Conservation (phyloP, 2,888 invertebrate genomes). For the Orchesellides sinensis region DNA sequence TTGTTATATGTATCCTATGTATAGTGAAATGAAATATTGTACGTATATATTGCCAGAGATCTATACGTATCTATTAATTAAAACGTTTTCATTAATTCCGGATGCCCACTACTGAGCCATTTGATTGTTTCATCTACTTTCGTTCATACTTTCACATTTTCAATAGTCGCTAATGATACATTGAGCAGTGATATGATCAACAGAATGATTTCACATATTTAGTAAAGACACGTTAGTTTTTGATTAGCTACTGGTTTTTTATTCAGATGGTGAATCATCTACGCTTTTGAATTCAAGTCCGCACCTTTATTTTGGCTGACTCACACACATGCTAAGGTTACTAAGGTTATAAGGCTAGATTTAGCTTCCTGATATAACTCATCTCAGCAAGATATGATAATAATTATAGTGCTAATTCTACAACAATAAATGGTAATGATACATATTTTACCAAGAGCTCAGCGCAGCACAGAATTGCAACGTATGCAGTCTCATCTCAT, state of each 20-base stretch:
- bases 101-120: conserved; percentile 23
- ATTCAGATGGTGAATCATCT: too few relatives aligned
- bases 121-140: conserved; percentile 47
- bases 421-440: neutral
- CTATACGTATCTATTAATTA: conserved; percentile 2
- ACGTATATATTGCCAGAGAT: too few relatives aligned
- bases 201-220: neutral
- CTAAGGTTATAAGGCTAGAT: neutral
- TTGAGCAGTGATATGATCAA: neutral
- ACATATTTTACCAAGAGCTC: neutral
- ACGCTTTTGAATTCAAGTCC: too few relatives aligned
- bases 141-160: conserved; percentile 53
- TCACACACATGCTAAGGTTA: neutral
- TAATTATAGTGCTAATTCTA: neutral
- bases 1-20: too few relatives aligned
- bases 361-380: neutral
- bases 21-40: too few relatives aligned
- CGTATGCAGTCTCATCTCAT: too few relatives aligned
- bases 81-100: conserved; percentile 32
- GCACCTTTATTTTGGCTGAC: neutral
- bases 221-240: conserved; percentile 4
- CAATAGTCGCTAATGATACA: neutral
- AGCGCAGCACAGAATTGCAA: too few relatives aligned
- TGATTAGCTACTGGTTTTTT: conserved; percentile 8
- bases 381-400: neutral